Conservation (phyloP, 2,113 vertebrate species). For the Chrysemys picta region DNA sequence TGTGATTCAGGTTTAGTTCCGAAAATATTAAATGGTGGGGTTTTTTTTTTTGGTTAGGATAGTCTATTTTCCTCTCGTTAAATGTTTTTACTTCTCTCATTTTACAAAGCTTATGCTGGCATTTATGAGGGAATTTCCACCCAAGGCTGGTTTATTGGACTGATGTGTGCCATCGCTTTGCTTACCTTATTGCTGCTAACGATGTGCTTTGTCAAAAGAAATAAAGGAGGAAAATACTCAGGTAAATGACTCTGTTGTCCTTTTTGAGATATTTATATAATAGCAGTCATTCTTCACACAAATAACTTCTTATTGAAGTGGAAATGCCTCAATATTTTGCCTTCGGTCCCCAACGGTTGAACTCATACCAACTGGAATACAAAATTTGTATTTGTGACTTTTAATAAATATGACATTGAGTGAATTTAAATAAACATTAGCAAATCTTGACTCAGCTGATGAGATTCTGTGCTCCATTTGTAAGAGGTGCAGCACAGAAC, state of each 20-base stretch:
- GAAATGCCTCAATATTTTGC: not conserved
- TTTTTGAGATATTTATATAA: not conserved
- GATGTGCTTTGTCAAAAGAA: constrained; percentile 95
- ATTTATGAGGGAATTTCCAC: constrained; percentile 90
- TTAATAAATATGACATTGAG: constrained; percentile 17
- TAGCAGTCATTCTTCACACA: constrained; percentile 42
- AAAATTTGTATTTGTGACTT: constrained; percentile 50
- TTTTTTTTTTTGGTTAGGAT: not conserved
- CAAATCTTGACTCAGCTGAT: not conserved
- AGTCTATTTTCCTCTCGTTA: not conserved
- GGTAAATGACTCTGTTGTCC: constrained; percentile 79
- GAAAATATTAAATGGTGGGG: fast-evolving
- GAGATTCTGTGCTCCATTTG: not conserved
- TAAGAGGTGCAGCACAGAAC: not conserved
- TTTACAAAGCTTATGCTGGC: constrained; percentile 85
- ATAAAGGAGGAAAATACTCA: constrained; percentile 97
- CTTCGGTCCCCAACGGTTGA: constrained; percentile 5
- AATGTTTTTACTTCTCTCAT: constrained; percentile 6
- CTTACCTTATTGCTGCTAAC: constrained; percentile 92
- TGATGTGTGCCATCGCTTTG: constrained; percentile 95
- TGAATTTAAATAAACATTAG: constrained; percentile 6
- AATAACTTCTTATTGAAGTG: not conserved
- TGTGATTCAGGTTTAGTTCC: not conserved
- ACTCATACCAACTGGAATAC: not conserved
- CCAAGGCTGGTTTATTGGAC: constrained; percentile 97